phyloP scores from a whole-genome alignment of 2,113 vertebrate genomes.

The Limanda limanda region DNA sequence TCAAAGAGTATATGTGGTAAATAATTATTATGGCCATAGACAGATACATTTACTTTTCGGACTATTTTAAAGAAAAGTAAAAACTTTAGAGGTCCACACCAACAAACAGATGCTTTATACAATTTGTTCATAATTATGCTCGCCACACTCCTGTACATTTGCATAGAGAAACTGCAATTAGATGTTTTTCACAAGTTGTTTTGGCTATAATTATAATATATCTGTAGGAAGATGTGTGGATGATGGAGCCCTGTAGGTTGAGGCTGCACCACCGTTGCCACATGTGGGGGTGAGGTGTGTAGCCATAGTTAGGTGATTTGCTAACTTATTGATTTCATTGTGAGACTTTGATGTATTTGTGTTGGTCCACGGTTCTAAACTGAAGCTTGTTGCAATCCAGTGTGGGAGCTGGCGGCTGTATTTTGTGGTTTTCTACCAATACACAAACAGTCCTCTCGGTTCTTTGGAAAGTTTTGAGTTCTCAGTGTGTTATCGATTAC shows the following conservation, averaged over 20 bases:
- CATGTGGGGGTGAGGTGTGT: neutral
- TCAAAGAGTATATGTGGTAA: neutral
- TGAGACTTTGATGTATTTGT: constrained; percentile 31
- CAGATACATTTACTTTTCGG: neutral
- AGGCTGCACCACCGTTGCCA: constrained; percentile 6
- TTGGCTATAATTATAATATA: neutral
- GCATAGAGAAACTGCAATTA: neutral
- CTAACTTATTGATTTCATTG: constrained; percentile 13
- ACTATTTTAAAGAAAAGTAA: too few relatives aligned
- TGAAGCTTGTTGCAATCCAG: constrained; percentile 1
- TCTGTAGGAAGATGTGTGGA: neutral
- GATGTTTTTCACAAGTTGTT: neutral
- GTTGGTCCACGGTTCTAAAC: constrained; percentile 10
- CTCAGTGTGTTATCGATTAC: constrained; percentile 62
- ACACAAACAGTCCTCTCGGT: constrained; percentile 43
- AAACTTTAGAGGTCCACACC: too few relatives aligned
- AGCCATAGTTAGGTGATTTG: constrained; percentile 3
- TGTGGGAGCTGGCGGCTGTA: neutral
- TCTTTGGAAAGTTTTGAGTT: constrained; percentile 40
- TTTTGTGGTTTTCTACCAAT: constrained; percentile 28
- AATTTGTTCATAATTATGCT: neutral
- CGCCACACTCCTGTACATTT: neutral
- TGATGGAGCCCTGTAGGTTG: constrained; percentile 7
- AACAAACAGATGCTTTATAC: neutral
- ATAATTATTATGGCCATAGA: neutral